phyloP scores from a whole-genome alignment of 2,113 vertebrate genomes.

The Rhineura floridana region DNA sequence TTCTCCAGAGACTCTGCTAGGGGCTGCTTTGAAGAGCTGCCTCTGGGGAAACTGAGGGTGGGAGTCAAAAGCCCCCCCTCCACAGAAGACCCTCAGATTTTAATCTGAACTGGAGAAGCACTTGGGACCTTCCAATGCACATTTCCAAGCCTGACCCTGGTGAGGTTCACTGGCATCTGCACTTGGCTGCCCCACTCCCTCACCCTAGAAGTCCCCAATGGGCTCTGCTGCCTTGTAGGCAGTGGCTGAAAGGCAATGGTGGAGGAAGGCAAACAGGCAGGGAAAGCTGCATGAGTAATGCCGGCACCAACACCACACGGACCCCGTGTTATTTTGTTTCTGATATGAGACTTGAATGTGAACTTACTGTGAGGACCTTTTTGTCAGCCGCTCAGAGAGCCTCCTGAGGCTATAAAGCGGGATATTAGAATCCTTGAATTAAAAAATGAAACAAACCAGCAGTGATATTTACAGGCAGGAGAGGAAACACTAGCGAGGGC shows the following conservation, averaged over 20 bases:
- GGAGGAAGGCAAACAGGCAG: neutral
- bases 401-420: neutral
- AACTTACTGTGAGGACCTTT: neutral
- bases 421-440: neutral
- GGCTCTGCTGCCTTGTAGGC: neutral
- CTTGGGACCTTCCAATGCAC: too few species aligned
- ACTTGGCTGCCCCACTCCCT: too few species aligned
- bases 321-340: neutral
- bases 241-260: neutral
- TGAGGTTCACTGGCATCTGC: too few species aligned
- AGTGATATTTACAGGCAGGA: neutral
- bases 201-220: too few species aligned
- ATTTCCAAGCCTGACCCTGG: too few species aligned
- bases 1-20: too few species aligned
- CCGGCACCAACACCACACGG: neutral
- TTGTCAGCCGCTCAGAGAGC: neutral
- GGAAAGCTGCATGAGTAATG: neutral
- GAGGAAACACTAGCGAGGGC: neutral
- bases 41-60: too few species aligned
- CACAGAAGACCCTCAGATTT: too few species aligned
- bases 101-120: too few species aligned
- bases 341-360: neutral
- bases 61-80: too few species aligned
- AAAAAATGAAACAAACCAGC: neutral
- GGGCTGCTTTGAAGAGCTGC: too few species aligned